Percentiles rank a stretch among this genome's conserved stretches.
phyloP scores from a whole-genome alignment of 2,797 vertebrate genomes.

The Falco peregrinus region DNA sequence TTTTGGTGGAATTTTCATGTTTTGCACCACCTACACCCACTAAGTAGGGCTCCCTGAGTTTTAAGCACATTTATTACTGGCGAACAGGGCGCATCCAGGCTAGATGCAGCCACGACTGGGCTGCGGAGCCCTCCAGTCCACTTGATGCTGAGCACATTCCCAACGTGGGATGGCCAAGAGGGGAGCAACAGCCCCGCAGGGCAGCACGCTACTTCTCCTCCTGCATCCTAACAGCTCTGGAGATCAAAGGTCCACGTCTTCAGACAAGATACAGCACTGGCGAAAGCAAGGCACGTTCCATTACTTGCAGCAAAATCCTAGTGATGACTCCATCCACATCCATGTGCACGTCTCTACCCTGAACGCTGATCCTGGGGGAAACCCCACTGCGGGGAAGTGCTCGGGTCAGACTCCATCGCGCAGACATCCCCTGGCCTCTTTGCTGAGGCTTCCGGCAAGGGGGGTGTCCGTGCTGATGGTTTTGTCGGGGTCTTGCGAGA shows the following conservation, averaged over 20 bases:
- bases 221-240: background rate
- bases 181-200: background rate
- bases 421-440: background rate
- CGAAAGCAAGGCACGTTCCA: background rate
- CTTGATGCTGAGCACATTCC: background rate
- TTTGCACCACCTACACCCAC: background rate
- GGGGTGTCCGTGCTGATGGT: background rate
- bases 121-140: background rate
- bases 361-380: background rate
- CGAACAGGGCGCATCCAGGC: background rate
- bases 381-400: background rate
- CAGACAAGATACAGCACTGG: background rate
- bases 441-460: background rate
- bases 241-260: background rate
- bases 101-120: background rate
- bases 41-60: background rate
- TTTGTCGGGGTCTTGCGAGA: background rate
- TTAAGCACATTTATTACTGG: background rate
- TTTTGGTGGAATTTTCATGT: background rate
- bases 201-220: background rate
- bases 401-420: background rate
- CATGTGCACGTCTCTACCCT: too few relatives aligned
- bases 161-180: accelerated
- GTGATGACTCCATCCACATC: accelerated
- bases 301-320: background rate